A percentile compares a stretch with the other conserved stretches of the same genome.
phyloP scores from a whole-genome alignment of 2,113 vertebrate species.

The Pogona vitticeps region DNA sequence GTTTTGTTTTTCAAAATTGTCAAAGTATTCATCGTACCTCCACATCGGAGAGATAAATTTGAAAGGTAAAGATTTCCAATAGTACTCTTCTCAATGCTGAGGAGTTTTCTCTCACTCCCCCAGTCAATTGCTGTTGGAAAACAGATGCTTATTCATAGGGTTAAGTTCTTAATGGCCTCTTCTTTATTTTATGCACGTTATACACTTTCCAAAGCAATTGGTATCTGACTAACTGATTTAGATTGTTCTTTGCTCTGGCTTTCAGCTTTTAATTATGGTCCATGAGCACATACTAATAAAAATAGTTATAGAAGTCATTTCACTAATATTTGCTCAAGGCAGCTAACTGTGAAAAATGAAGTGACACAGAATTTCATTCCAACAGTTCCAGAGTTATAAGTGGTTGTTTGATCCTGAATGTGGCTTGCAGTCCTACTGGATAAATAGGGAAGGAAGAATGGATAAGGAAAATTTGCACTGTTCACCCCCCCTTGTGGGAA shows the following conservation, averaged over 20 bases:
- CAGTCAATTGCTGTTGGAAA: neutral
- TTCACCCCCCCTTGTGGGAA: slow-evolving; percentile 43
- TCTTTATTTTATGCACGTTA: slow-evolving; percentile 22
- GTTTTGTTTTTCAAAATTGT: neutral
- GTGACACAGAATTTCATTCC: slow-evolving; percentile 48
- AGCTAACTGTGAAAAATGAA: slow-evolving; percentile 52
- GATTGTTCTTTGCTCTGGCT: slow-evolving; percentile 40
- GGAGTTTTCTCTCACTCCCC: neutral
- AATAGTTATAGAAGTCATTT: slow-evolving; percentile 63
- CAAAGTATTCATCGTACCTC: neutral
- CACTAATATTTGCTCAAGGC: slow-evolving; percentile 61
- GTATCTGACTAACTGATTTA: slow-evolving; percentile 39
- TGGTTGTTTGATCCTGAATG: slow-evolving; percentile 43
- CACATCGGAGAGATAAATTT: neutral
- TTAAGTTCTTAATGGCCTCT: slow-evolving; percentile 2
- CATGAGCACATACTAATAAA: slow-evolving; percentile 61
- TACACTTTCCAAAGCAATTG: slow-evolving; percentile 45
- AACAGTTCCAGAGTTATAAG: slow-evolving; percentile 45
- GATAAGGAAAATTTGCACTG: slow-evolving; percentile 46
- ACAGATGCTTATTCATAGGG: neutral
- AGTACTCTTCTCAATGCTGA: neutral
- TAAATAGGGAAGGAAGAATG: slow-evolving; percentile 35
- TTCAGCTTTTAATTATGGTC: slow-evolving; percentile 68
- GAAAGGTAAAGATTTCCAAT: slow-evolving; percentile 1
- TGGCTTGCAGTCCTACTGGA: slow-evolving; percentile 26